Evolutionary conservation across 2,797 vertebrate genomes (phyloP).

Genomic region (Amblyopsis hoosieri): DNA sequence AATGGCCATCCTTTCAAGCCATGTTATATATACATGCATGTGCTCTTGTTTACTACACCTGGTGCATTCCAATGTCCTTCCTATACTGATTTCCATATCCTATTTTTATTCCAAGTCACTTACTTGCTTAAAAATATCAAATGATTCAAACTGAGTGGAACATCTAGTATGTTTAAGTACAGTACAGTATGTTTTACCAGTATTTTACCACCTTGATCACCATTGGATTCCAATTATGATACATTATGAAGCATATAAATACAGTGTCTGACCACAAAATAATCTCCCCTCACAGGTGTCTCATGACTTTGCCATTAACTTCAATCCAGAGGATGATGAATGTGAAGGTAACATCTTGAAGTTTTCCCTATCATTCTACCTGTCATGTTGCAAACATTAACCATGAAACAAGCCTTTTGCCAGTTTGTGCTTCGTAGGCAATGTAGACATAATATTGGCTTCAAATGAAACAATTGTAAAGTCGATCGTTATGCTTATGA

Average conservation of each 20-base stretch:
- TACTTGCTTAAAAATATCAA: conserved; percentile 50
- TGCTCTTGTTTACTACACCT: conserved; percentile 15
- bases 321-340: conserved; percentile 92
- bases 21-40: conserved; percentile 24
- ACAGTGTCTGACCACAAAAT: conserved; percentile 12
- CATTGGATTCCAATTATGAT: too few species aligned
- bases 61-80: conserved; percentile 30
- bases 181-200: conserved; percentile 42
- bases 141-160: conserved; percentile 20
- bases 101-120: conserved; percentile 52
- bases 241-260: too few species aligned
- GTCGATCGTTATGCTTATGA: conserved; percentile 16
- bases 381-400: not conserved
- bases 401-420: not conserved
- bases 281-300: conserved; percentile 82
- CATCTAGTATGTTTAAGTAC: conserved; percentile 56
- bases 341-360: conserved; percentile 86
- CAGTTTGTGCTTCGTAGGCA: not conserved
- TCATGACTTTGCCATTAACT: conserved; percentile 96
- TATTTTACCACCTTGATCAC: conserved; percentile 23
- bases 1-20: too few species aligned
- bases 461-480: not conserved
- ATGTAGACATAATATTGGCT: not conserved
- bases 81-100: conserved; percentile 36
- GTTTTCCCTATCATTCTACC: too few species aligned